Base-by-base conservation (phyloP, 2,888 invertebrate species). In the Antitype chi region DNA sequence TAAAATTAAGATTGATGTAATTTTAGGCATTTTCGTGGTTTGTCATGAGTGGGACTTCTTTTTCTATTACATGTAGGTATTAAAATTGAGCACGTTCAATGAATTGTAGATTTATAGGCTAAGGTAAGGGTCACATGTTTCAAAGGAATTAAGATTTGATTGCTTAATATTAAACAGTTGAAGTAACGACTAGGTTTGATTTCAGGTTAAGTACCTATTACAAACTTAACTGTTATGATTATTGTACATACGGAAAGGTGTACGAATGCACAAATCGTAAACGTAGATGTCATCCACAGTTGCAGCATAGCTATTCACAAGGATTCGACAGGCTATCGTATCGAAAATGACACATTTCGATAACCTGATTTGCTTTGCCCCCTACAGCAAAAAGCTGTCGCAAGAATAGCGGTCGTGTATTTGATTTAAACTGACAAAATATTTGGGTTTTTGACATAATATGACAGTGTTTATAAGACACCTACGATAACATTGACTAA, bases 61-160 rank as follows among this genome's bases (percentile, higher is more conserved):
- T 15, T 25, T 28, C 0, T 28, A 23, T 62, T 9, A 0, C n/a
- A 4, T 20, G 4, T 53, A 4, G 15, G 4, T 53, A 17, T 52
- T 47, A 23, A 17, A 68, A 52, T 64, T n/a, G 17, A 76, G 28
- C 76, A 81, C 57, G 74, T 80, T 74, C 70, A 76, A 71, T 80
- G 66, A 72, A 70, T 69, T 53, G 60, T 59, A 64, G 70, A 82
- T 82, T 78, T 78, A 80, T 55, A 67, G 60, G 38, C 23, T 64
- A 62, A 85, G 67, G 76, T 76, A 76, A 59, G 67, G 75, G 63
- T 78, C 70, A 74, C 74, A 85, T 55, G 72, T 81, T 86, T 60
- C 17, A 6, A 13, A 53, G 59, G 32, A 74, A 78, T 81, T 72
- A 78, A 77, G 52, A 72, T 82, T 82, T 72, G 8, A 76, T 85